A percentile compares a stretch with the other conserved stretches of the same genome.
phyloP scores from a whole-genome alignment of 2,113 vertebrate species.

The Sturnus vulgaris region DNA sequence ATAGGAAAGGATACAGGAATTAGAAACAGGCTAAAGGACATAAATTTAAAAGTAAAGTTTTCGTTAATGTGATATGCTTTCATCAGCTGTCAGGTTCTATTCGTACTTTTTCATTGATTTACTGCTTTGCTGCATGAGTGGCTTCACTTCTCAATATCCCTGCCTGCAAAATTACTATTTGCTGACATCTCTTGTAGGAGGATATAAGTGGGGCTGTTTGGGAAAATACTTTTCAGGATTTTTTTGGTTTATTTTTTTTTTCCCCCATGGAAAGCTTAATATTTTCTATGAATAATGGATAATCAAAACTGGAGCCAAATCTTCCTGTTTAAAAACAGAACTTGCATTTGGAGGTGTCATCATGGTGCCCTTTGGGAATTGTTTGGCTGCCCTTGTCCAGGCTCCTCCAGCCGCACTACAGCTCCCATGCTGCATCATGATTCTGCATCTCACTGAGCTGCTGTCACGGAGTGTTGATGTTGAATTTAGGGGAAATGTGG shows the following conservation, averaged over 20 bases:
- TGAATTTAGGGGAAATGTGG: not conserved
- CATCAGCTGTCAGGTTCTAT: not conserved
- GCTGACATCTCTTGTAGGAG: not conserved
- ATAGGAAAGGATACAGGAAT: not conserved
- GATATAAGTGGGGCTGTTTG: not conserved
- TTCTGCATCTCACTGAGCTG: not conserved
- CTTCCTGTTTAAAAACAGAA: not conserved
- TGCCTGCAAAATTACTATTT: conserved; percentile 16
- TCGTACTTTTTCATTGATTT: conserved; percentile 17
- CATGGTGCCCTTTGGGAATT: not conserved
- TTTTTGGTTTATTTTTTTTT: not conserved
- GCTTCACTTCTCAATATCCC: not conserved
- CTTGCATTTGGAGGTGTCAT: not conserved
- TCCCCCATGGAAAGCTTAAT: not conserved
- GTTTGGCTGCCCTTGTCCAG: not conserved
- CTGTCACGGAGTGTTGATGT: not conserved
- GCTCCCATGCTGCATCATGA: not conserved
- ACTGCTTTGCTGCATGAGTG: not conserved
- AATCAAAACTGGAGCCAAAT: not conserved
- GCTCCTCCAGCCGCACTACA: not conserved
- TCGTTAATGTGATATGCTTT: not conserved
- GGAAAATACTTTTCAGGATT: not conserved
- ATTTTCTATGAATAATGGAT: not conserved
- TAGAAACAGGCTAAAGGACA: not conserved
- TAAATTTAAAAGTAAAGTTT: conserved; percentile 29